Percentiles rank a stretch among this genome's conserved stretches.
Conservation (phyloP, 1,140 invertebrate species). For the Parasteatoda tepidariorum region DNA sequence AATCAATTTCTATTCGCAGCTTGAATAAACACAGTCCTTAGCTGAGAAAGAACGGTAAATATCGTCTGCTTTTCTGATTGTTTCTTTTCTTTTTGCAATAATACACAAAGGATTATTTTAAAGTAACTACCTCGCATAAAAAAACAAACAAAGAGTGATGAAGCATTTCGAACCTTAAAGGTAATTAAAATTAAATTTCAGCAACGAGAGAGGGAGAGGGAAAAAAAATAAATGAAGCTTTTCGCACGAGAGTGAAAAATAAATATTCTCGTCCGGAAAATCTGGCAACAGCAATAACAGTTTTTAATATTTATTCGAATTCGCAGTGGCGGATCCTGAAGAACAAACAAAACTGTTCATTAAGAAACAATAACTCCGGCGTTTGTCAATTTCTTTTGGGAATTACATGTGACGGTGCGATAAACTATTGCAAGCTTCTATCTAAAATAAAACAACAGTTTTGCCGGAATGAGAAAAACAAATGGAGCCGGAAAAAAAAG, state of each 20-base stretch:
- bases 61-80: background rate
- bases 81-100: background rate
- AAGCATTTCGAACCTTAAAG: background rate
- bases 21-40: background rate
- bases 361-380: slow-evolving; percentile 23
- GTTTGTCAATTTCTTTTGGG: slow-evolving; percentile 21
- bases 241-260: background rate
- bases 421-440: background rate
- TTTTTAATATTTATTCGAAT: slow-evolving; percentile 19
- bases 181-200: slow-evolving; percentile 12
- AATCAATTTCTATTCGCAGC: background rate
- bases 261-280: background rate
- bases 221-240: background rate
- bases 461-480: background rate
- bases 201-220: background rate
- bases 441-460: background rate
- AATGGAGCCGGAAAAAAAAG: background rate
- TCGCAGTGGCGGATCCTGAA: background rate
- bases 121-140: background rate
- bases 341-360: slow-evolving; percentile 10
- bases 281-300: background rate
- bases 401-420: background rate
- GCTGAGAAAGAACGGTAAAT: background rate
- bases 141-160: background rate
- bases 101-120: background rate